These are phyloP conservation scores for Phallusia fumigata DNA, from an alignment of 23 tunicate species.

Conservation along the genomic window DNA sequence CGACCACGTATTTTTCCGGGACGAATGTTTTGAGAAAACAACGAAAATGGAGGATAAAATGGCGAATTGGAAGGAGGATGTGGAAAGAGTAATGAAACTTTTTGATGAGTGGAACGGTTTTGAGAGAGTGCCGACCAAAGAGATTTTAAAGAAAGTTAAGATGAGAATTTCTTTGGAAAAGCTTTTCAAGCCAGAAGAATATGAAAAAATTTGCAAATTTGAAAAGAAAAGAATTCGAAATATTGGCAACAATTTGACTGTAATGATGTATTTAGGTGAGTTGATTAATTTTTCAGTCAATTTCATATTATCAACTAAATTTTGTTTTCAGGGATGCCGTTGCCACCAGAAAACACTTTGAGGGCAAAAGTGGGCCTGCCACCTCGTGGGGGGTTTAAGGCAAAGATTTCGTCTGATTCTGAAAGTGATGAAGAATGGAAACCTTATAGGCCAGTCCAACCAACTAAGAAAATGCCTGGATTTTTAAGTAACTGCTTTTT, in stretches of 20 bases:
- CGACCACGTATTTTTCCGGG: not conserved
- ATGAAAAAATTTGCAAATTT: constrained; percentile 38
- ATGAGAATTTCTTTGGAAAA: constrained; percentile 44
- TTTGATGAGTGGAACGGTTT: constrained; percentile 43
- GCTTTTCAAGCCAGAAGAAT: constrained; percentile 70
- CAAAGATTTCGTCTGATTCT: not conserved
- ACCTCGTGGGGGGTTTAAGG: constrained; percentile 13
- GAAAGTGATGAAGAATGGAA: constrained; percentile 57
- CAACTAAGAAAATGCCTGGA: constrained; percentile 10
- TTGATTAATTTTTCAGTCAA: not conserved
- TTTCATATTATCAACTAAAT: not conserved
- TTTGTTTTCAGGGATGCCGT: constrained; percentile 51
- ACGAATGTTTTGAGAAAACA: not conserved
- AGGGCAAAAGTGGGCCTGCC: constrained; percentile 62
- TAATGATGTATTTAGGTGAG: constrained; percentile 40
- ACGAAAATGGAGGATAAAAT: not conserved
- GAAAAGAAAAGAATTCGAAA: constrained; percentile 57
- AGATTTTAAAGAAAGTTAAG: constrained; percentile 39
- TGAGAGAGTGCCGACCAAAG: constrained; percentile 32
- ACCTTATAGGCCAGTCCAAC: constrained; percentile 44
- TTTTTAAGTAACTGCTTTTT: constrained; percentile 1
- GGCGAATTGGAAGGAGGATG: not conserved
- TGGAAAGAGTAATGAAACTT: constrained; percentile 3
- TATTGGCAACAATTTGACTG: constrained; percentile 44
- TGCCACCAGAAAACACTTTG: constrained; percentile 63